Evolutionary conservation across 2,797 vertebrate genomes (phyloP).

Genomic region (Oreonectes daqikongensis): DNA sequence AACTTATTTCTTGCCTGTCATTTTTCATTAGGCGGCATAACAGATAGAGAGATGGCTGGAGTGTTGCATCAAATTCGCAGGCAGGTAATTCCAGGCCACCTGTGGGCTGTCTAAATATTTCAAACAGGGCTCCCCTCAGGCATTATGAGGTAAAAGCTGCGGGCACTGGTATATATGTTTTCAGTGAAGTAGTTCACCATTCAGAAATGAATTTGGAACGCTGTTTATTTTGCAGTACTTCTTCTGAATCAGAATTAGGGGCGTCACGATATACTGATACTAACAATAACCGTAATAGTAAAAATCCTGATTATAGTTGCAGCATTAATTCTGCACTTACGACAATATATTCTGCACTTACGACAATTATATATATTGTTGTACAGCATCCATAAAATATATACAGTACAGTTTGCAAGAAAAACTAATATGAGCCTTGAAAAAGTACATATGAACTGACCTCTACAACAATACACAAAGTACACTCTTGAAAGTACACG

Average conservation of each 20-base stretch:
- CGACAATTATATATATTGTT: too few relatives aligned
- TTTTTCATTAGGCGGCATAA: constrained; percentile 38
- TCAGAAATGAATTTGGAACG: neutral
- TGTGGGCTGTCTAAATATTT: constrained; percentile 37
- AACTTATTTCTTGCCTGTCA: constrained; percentile 48
- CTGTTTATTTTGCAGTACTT: neutral
- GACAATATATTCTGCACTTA: too few relatives aligned
- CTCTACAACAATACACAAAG: neutral
- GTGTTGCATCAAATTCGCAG: constrained; percentile 25
- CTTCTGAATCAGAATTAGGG: neutral
- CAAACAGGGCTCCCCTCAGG: constrained; percentile 19
- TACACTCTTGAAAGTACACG: neutral
- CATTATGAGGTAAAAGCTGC: neutral
- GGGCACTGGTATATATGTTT: constrained; percentile 11
- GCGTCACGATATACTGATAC: neutral
- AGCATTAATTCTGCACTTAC: too few relatives aligned
- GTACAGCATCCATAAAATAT: too few relatives aligned
- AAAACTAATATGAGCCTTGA: too few relatives aligned
- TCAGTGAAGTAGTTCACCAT: neutral
- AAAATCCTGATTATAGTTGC: neutral
- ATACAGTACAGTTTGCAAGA: too few relatives aligned
- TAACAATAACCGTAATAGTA: neutral
- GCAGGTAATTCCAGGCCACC: constrained; percentile 37
- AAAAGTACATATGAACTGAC: neutral
- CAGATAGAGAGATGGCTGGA: constrained; percentile 26